phyloP scores from a whole-genome alignment of 2,797 vertebrate species.

The Choloepus didactylus region DNA sequence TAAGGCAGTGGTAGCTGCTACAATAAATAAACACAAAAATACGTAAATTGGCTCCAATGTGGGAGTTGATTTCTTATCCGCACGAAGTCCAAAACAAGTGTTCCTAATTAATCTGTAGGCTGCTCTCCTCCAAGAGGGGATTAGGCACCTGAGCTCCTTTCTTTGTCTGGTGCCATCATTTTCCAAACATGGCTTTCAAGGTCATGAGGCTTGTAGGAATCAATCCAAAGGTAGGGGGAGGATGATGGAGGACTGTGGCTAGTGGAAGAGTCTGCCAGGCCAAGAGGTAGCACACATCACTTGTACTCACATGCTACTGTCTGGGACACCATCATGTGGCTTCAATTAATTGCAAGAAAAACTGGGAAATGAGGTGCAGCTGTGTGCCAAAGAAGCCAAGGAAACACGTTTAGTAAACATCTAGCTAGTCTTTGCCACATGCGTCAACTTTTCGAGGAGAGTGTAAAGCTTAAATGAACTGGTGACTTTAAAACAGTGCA shows the following conservation, averaged over 20 bases:
- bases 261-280: not conserved
- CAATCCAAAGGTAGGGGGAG: not conserved
- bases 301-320: not conserved
- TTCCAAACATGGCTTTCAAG: not conserved
- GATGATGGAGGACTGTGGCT: not conserved
- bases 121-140: not conserved
- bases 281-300: not conserved
- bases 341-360: constrained; percentile 32
- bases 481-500: not conserved
- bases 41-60: not conserved
- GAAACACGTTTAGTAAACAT: not conserved
- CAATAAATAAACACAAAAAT: not conserved
- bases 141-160: not conserved
- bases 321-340: not conserved
- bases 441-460: not conserved
- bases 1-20: not conserved
- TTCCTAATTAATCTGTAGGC: not conserved
- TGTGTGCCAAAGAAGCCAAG: not conserved
- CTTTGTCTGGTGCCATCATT: not conserved
- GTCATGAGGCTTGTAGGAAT: not conserved
- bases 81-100: not conserved
- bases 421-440: constrained; percentile 2
- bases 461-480: not conserved
- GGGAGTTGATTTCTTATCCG: not conserved
- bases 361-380: constrained; percentile 28